These are phyloP conservation scores for Eidolon dupreanum DNA, from an alignment of 2,797 vertebrate species.

Conservation along the genomic window DNA sequence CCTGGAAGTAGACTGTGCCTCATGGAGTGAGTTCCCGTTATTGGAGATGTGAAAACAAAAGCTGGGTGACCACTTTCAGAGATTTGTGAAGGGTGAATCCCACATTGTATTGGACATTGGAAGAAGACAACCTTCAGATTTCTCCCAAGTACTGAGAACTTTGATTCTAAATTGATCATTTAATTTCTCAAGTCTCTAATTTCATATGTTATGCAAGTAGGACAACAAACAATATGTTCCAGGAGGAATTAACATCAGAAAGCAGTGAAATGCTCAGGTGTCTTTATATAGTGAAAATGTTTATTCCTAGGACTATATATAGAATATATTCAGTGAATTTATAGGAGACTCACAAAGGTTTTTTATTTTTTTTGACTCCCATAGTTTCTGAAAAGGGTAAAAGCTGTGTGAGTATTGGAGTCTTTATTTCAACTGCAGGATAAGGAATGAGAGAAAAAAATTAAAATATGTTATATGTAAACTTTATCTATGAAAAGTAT, in stretches of 20 bases:
- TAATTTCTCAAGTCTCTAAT: neutral
- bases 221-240: neutral
- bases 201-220: neutral
- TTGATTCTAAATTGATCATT: neutral
- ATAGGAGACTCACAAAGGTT: neutral
- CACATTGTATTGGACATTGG: neutral
- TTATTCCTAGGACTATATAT: neutral
- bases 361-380: neutral
- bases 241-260: neutral
- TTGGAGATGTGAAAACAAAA: neutral
- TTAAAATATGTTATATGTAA: neutral
- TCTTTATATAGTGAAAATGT: neutral
- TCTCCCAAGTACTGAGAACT: neutral
- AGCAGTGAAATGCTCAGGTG: neutral
- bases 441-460: conserved; percentile 1
- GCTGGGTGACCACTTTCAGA: neutral
- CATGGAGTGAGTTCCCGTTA: neutral
- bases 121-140: neutral
- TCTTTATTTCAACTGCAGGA: neutral
- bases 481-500: neutral
- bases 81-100: neutral
- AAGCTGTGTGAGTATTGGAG: neutral
- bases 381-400: neutral
- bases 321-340: neutral
- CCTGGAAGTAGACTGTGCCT: neutral